These are phyloP conservation scores for Cephus rjabovi DNA, from an alignment of 2,888 invertebrate genomes.

Conservation along the genomic window DNA sequence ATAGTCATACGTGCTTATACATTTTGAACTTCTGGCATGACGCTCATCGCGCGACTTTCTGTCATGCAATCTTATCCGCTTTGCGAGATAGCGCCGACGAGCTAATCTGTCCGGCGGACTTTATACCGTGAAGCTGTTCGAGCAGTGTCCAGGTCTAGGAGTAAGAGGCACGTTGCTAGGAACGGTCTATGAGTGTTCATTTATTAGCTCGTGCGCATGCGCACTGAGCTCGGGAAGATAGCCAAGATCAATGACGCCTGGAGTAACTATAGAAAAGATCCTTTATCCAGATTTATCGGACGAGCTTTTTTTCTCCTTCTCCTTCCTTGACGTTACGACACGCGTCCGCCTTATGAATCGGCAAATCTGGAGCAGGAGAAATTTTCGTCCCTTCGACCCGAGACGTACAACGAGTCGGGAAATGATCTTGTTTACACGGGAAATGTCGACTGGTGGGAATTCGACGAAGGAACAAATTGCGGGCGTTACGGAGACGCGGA, in stretches of 20 bases:
- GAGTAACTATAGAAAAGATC: neutral
- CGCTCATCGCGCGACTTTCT: neutral
- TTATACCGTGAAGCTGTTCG: constrained; percentile 41
- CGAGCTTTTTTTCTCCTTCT: neutral
- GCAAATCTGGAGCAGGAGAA: neutral
- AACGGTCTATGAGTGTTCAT: neutral
- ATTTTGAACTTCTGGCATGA: neutral
- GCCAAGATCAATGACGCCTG: neutral
- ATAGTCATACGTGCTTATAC: neutral
- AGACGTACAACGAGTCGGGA: neutral
- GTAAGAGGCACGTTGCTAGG: constrained; percentile 3
- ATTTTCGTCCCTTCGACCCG: neutral
- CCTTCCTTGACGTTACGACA: neutral
- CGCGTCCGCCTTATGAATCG: neutral
- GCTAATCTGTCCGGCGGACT: constrained; percentile 54
- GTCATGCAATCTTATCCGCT: constrained; percentile 53
- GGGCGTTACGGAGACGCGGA: neutral
- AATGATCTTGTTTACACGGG: neutral
- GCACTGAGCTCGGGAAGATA: neutral
- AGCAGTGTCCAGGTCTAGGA: constrained; percentile 37
- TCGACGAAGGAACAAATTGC: neutral
- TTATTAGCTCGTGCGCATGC: neutral
- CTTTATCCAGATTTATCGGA: neutral
- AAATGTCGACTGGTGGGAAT: neutral
- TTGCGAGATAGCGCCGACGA: constrained; percentile 45